Percentiles rank a stretch among this genome's conserved stretches.
phyloP scores from a whole-genome alignment of 2,888 invertebrate genomes.

The Lamellibrachia columna region DNA sequence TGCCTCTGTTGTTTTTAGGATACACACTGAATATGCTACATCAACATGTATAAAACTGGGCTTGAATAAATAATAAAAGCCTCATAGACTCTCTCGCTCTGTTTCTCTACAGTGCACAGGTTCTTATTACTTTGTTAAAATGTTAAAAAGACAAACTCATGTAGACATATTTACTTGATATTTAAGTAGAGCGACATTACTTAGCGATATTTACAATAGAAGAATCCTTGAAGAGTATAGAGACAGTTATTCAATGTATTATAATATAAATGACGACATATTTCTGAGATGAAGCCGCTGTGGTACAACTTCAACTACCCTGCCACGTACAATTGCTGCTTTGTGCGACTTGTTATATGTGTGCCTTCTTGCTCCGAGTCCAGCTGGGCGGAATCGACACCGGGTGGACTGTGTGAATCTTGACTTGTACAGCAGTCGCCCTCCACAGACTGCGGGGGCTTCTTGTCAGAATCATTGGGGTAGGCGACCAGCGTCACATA shows the following conservation, averaged over 20 bases:
- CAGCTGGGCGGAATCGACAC: background rate
- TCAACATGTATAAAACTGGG: background rate
- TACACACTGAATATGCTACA: background rate
- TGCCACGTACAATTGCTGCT: background rate
- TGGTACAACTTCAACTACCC: background rate
- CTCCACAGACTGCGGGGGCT: background rate
- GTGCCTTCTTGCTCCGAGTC: background rate
- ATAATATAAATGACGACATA: too few relatives aligned
- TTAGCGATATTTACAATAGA: background rate
- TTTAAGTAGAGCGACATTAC: background rate
- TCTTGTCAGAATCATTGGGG: constrained; percentile 49
- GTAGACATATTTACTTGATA: too few relatives aligned
- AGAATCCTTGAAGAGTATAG: background rate
- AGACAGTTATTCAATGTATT: background rate
- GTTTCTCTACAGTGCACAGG: background rate
- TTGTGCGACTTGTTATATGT: constrained; percentile 2
- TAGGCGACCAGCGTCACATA: constrained; percentile 68
- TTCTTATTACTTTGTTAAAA: background rate
- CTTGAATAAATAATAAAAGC: background rate
- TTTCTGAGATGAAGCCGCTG: too few relatives aligned
- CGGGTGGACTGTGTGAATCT: background rate
- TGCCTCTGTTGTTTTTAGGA: background rate
- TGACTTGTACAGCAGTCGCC: background rate
- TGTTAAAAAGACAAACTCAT: background rate
- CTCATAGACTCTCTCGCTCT: background rate